phyloP scores from a whole-genome alignment of 2,888 invertebrate species.

The Chrysodeixis includens region DNA sequence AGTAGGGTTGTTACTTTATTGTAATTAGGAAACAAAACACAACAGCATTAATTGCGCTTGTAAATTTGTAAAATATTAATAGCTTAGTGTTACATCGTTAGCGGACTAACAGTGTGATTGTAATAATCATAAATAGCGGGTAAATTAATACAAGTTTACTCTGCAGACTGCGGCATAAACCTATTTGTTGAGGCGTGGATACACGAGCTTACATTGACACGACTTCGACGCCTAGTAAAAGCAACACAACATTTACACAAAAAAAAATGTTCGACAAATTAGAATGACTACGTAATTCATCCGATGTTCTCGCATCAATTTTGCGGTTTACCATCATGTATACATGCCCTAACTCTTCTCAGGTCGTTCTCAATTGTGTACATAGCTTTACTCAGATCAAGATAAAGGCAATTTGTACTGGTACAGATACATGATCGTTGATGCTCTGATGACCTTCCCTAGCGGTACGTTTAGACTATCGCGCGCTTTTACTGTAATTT shows the following conservation, averaged over 20 bases:
- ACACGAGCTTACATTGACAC: background rate
- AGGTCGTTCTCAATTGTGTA: background rate
- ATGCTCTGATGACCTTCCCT: conserved; percentile 51
- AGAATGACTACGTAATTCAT: background rate
- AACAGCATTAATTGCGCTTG: conserved; percentile 12
- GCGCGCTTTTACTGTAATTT: conserved; percentile 33
- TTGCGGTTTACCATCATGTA: background rate
- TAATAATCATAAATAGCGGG: conserved; percentile 40
- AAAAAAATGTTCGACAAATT: no score
- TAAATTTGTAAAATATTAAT: conserved; percentile 32
- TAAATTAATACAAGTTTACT: conserved; percentile 34
- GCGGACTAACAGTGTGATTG: conserved; percentile 24
- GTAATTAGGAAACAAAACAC: conserved; percentile 13
- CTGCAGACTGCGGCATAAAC: conserved; percentile 17
- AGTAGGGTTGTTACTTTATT: conserved; percentile 22
- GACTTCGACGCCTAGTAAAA: background rate
- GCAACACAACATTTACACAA: no score
- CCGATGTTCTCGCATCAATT: background rate
- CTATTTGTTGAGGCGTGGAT: conserved; percentile 1
- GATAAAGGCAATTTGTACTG: conserved; percentile 59
- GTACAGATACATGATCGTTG: conserved; percentile 49
- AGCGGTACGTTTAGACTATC: conserved; percentile 40
- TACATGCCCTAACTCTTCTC: background rate
- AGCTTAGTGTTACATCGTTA: conserved; percentile 40
- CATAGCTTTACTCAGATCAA: conserved; percentile 44